These are phyloP conservation scores for Episyrphus balteatus DNA, from an alignment of 1,140 invertebrate genomes.

Conservation along the genomic window DNA sequence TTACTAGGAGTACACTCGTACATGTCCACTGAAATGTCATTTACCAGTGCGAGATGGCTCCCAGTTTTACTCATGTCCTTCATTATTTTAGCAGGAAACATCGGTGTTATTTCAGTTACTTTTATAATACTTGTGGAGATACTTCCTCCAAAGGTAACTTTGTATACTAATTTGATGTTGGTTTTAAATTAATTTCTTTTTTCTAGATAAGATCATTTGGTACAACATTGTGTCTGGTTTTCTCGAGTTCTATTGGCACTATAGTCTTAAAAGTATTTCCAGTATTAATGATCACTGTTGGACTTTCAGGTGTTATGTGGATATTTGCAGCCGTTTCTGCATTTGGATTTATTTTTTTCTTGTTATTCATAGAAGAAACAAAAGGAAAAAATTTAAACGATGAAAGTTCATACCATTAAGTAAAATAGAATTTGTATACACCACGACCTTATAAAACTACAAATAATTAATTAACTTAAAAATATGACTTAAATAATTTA, in stretches of 20 bases:
- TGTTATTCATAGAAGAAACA: slow-evolving; percentile 24
- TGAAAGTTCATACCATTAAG: too few species aligned
- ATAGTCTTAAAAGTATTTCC: slow-evolving; percentile 23
- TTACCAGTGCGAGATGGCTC: slow-evolving; percentile 12
- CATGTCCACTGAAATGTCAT: slow-evolving; percentile 17
- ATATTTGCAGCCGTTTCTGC: slow-evolving; percentile 16
- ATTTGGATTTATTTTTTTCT: slow-evolving; percentile 21
- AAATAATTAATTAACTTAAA: too few species aligned
- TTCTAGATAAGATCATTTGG: slow-evolving; percentile 17
- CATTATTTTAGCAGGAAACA: slow-evolving; percentile 25
- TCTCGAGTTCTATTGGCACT: slow-evolving; percentile 23
- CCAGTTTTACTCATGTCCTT: slow-evolving; percentile 22
- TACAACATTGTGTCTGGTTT: slow-evolving; percentile 21
- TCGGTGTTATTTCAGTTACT: slow-evolving; percentile 24
- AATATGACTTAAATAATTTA: too few species aligned
- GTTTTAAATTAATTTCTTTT: neutral
- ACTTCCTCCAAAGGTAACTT: slow-evolving; percentile 16
- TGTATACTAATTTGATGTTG: too few species aligned
- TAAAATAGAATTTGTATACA: too few species aligned
- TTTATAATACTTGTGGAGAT: slow-evolving; percentile 28
- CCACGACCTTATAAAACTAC: too few species aligned
- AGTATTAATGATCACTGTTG: slow-evolving; percentile 21
- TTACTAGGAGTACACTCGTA: slow-evolving; percentile 25
- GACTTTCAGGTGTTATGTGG: slow-evolving; percentile 29
- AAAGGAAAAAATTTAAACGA: slow-evolving; percentile 13